A percentile compares a stretch with the other conserved stretches of the same genome.
Conservation (phyloP, 2,113 vertebrate genomes). For the Istiophorus platypterus region DNA sequence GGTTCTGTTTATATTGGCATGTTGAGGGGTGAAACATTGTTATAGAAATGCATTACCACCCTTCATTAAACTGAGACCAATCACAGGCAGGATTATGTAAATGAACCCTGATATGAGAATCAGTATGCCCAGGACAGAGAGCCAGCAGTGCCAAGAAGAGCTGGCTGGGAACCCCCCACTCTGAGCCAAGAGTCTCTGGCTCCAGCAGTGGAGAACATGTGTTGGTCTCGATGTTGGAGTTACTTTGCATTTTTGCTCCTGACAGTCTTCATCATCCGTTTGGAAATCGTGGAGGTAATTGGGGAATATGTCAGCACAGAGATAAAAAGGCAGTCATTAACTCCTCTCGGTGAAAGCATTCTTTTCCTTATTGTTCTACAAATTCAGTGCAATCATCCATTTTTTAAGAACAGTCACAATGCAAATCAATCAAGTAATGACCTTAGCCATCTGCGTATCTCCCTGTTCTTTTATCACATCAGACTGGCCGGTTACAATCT, state of each 20-base stretch:
- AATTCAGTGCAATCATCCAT: conserved; percentile 69
- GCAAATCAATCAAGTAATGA: conserved; percentile 78
- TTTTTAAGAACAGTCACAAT: conserved; percentile 75
- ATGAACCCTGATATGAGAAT: conserved; percentile 78
- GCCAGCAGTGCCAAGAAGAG: conserved; percentile 73
- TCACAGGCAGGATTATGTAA: conserved; percentile 79
- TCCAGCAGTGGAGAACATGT: conserved; percentile 79
- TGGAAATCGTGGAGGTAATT: conserved; percentile 76
- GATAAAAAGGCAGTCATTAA: conserved; percentile 80
- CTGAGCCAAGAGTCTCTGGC: conserved; percentile 77
- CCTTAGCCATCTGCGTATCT: conserved; percentile 76
- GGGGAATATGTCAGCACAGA: conserved; percentile 69
- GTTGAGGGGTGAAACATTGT: conserved; percentile 76
- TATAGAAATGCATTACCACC: conserved; percentile 79
- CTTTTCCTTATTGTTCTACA: conserved; percentile 64
- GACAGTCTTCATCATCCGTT: conserved; percentile 77
- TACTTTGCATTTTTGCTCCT: conserved; percentile 76
- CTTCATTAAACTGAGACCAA: conserved; percentile 78
- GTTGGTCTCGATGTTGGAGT: conserved; percentile 76
- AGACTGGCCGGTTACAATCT: conserved; percentile 61
- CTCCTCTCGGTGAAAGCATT: conserved; percentile 70
- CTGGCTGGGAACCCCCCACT: conserved; percentile 68
- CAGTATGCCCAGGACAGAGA: conserved; percentile 72
- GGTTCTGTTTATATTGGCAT: conserved; percentile 71
- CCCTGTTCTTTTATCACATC: conserved; percentile 68